Conservation (phyloP, 2,888 invertebrate genomes). For the Argyresthia goedartella region DNA sequence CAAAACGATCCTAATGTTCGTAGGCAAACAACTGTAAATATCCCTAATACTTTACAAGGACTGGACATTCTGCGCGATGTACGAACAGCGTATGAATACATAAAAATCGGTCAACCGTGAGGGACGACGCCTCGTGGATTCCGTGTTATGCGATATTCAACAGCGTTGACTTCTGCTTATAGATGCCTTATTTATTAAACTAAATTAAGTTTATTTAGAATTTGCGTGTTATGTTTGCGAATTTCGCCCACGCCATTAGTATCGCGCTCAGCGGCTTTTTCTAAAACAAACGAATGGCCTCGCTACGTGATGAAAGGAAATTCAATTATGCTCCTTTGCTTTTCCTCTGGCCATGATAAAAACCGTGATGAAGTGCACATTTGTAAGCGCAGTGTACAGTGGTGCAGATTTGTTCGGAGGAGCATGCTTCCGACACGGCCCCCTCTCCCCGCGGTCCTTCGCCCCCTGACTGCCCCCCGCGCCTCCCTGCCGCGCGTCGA, state of each 20-base stretch:
- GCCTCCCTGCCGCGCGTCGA: slow-evolving; percentile 60
- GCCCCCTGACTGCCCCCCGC: slow-evolving; percentile 21
- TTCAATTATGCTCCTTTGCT: slow-evolving; percentile 63
- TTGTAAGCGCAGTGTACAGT: slow-evolving; percentile 41
- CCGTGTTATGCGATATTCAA: background rate
- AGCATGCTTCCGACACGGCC: slow-evolving; percentile 66
- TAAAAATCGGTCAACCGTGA: slow-evolving; percentile 1
- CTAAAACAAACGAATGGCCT: slow-evolving; percentile 2
- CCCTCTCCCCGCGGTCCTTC: slow-evolving; percentile 29
- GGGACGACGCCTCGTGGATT: background rate
- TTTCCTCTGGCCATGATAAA: slow-evolving; percentile 41
- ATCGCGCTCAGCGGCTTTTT: background rate
- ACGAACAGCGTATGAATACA: background rate
- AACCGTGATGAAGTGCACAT: slow-evolving; percentile 57
- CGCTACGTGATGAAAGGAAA: slow-evolving; percentile 51
- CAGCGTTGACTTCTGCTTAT: background rate
- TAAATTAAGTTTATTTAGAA: background rate
- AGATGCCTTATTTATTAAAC: background rate
- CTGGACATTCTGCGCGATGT: background rate
- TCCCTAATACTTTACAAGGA: background rate
- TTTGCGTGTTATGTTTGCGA: background rate
- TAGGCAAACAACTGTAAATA: background rate
- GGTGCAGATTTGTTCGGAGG: slow-evolving; percentile 55
- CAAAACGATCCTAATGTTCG: background rate
- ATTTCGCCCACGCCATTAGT: background rate